Evolutionary conservation across 1,140 invertebrate species (phyloP).

Genomic region (Limonius californicus): DNA sequence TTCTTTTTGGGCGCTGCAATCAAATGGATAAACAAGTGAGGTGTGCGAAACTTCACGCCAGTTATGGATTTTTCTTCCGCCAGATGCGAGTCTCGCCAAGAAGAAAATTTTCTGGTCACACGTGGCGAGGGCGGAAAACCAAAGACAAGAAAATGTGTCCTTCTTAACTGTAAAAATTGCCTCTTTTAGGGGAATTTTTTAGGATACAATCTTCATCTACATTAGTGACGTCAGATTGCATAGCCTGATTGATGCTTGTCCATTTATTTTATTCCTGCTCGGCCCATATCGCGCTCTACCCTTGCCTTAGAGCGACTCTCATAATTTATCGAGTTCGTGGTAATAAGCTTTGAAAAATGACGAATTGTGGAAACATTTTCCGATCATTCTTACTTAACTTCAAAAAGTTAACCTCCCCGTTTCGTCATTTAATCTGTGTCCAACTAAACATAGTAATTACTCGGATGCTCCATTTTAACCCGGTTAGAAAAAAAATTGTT

Average conservation of each 20-base stretch:
- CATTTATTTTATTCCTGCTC: background rate
- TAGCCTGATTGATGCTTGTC: background rate
- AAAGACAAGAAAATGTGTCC: background rate
- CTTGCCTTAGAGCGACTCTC: background rate
- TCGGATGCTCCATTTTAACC: too few relatives aligned
- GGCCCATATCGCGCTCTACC: background rate
- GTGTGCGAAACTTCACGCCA: constrained; percentile 2
- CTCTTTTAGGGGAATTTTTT: background rate
- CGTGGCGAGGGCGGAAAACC: too few relatives aligned
- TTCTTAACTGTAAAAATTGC: background rate
- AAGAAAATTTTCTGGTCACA: background rate
- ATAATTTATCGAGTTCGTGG: background rate
- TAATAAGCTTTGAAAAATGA: background rate
- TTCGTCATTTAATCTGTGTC: too few relatives aligned
- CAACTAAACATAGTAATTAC: too few relatives aligned
- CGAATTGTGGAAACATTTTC: background rate
- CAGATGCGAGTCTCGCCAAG: constrained; percentile 1
- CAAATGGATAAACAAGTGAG: constrained; percentile 10
- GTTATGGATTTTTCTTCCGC: background rate
- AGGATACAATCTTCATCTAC: background rate
- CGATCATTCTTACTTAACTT: too few relatives aligned
- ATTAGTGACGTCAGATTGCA: background rate
- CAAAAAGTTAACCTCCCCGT: too few relatives aligned
- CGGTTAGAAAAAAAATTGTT: too few relatives aligned
- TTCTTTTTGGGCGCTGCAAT: background rate